A percentile compares a stretch with the other conserved stretches of the same genome.
These are phyloP conservation scores for Epinotia nisella DNA, from an alignment of 2,888 invertebrate species.

Conservation along the genomic window DNA sequence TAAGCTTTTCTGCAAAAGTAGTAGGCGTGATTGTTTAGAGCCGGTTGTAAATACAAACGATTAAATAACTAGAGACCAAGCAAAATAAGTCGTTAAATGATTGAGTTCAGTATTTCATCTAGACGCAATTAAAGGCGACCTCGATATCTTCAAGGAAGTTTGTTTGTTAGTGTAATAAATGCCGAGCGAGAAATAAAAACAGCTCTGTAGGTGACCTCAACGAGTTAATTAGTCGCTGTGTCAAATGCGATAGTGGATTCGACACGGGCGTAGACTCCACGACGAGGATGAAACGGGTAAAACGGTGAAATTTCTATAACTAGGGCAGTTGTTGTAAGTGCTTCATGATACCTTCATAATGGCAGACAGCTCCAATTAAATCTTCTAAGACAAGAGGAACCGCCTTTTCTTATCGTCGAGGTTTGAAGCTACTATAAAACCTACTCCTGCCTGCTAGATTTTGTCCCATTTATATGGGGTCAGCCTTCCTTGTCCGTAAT, in stretches of 20 bases:
- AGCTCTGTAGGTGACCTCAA: constrained; percentile 54
- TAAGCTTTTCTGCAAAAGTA: too few species aligned
- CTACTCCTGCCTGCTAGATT: too few species aligned
- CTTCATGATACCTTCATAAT: constrained; percentile 1
- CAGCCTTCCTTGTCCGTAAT: too few species aligned
- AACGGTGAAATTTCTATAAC: constrained; percentile 51
- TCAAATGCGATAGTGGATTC: constrained; percentile 58
- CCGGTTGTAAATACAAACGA: constrained; percentile 18
- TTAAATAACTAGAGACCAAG: constrained; percentile 21
- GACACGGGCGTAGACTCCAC: constrained; percentile 52
- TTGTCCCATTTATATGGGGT: too few species aligned
- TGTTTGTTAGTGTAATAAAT: constrained; percentile 43
- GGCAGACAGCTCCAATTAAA: too few species aligned
- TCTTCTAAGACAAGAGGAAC: too few species aligned
- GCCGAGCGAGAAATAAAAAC: constrained; percentile 51
- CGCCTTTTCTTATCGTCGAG: not conserved
- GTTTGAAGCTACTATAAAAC: not conserved
- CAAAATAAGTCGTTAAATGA: constrained; percentile 35
- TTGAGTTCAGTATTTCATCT: constrained; percentile 41
- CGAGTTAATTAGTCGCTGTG: constrained; percentile 60
- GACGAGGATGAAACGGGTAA: constrained; percentile 53
- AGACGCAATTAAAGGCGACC: constrained; percentile 50
- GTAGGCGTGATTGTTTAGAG: not conserved
- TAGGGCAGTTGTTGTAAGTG: constrained; percentile 47
- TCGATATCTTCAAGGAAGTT: constrained; percentile 54